A percentile compares a stretch with the other conserved stretches of the same genome.
Conservation (phyloP, 1,140 invertebrate species). For the Drosophila lini region DNA sequence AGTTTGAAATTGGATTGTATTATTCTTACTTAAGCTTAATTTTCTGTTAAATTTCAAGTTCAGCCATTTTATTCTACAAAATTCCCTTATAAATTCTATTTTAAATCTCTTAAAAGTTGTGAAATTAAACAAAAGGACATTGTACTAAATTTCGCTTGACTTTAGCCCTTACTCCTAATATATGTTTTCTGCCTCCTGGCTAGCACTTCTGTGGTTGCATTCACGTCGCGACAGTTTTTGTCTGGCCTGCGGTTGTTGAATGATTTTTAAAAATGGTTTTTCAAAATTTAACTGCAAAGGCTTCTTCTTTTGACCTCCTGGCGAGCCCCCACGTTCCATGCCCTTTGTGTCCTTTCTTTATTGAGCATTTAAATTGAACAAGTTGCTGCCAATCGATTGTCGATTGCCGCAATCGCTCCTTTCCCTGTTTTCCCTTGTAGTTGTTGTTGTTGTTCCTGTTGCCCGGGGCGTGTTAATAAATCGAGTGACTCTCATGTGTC, state of each 20-base stretch:
- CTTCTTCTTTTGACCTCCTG: conserved; percentile 20
- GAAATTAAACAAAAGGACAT: conserved; percentile 16
- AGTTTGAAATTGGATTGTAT: neutral
- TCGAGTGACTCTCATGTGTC: conserved; percentile 79
- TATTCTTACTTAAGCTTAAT: too few species aligned
- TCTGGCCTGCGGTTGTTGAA: conserved; percentile 30
- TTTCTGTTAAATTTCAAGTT: neutral
- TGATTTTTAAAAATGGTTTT: neutral
- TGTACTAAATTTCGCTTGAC: conserved; percentile 14
- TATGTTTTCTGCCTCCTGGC: conserved; percentile 7
- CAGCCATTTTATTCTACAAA: fast-evolving
- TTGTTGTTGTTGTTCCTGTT: neutral
- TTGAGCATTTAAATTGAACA: conserved; percentile 71
- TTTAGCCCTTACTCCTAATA: neutral
- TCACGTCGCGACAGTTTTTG: conserved; percentile 48
- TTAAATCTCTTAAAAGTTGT: neutral
- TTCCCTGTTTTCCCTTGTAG: neutral
- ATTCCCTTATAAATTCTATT: neutral
- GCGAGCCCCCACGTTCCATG: neutral
- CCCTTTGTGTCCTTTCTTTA: conserved; percentile 56
- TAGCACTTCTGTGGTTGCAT: conserved; percentile 63
- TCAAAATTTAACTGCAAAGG: conserved; percentile 9
- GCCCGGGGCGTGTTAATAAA: conserved; percentile 74
- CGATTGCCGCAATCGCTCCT: conserved; percentile 18
- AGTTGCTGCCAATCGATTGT: conserved; percentile 59